Percentiles rank a stretch among this genome's conserved stretches.
Evolutionary conservation across 1,140 invertebrate genomes (phyloP).

Genomic region (Leptonema lineaticorne): DNA sequence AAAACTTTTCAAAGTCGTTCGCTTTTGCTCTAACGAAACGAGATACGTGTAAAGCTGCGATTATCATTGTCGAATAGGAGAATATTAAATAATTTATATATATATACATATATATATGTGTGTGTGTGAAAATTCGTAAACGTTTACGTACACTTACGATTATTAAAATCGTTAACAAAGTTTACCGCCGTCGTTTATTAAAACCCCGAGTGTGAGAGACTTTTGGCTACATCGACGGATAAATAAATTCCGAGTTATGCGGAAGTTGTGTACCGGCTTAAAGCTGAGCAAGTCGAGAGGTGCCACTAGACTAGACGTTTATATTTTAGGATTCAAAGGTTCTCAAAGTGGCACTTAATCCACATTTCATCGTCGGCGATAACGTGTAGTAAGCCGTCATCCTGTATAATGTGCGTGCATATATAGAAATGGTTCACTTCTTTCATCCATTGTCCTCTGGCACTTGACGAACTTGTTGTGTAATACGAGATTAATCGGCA

Average conservation of each 20-base stretch:
- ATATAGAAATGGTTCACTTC: too few relatives aligned
- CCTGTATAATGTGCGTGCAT: too few relatives aligned
- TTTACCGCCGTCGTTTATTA: not conserved
- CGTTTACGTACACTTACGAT: constrained; percentile 2
- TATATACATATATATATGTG: not conserved
- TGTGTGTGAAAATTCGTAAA: not conserved
- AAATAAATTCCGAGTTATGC: too few relatives aligned
- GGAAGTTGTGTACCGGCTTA: not conserved
- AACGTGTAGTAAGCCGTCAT: not conserved
- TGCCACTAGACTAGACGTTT: not conserved
- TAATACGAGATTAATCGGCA: too few relatives aligned
- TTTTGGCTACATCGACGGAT: too few relatives aligned
- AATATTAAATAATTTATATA: too few relatives aligned
- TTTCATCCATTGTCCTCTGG: too few relatives aligned
- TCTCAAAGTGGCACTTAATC: not conserved
- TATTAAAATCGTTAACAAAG: constrained; percentile 6
- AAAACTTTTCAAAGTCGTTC: not conserved
- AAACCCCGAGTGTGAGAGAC: not conserved
- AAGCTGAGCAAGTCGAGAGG: not conserved
- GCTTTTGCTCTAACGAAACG: too few relatives aligned
- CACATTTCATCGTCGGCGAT: constrained; percentile 1
- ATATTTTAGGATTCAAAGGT: not conserved
- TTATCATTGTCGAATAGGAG: too few relatives aligned
- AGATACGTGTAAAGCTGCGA: too few relatives aligned
- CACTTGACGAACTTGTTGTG: too few relatives aligned